Percentiles rank a stretch among this genome's conserved stretches.
These are phyloP conservation scores for Xestia c-nigrum DNA, from an alignment of 2,888 invertebrate genomes.

Conservation along the genomic window DNA sequence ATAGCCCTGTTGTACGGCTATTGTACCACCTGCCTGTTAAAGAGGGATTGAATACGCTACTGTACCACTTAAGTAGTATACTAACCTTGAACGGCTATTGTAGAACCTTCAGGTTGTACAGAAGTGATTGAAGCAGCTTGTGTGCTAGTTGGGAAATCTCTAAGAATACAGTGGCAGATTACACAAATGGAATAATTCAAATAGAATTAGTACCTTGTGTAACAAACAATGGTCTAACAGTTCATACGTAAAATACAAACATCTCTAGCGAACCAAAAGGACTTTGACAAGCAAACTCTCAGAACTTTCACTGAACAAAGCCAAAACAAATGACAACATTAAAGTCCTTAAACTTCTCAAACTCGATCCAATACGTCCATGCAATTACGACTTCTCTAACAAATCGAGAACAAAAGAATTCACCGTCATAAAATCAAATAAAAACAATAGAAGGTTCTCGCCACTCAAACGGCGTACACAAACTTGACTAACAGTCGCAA, in stretches of 20 bases:
- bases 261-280: conserved; percentile 23
- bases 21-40: too few species aligned
- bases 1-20: too few species aligned
- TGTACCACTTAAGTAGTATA: too few species aligned
- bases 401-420: conserved; percentile 39
- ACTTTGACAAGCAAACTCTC: conserved; percentile 25
- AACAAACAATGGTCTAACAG: conserved; percentile 21
- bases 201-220: neutral
- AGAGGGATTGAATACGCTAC: too few species aligned
- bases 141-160: too few species aligned
- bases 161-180: neutral
- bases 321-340: conserved; percentile 51
- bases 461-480: conserved; percentile 48
- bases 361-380: conserved; percentile 47
- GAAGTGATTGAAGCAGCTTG: too few species aligned
- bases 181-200: neutral
- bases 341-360: conserved; percentile 43
- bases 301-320: conserved; percentile 36
- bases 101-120: too few species aligned
- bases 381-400: conserved; percentile 48
- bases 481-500: conserved; percentile 52
- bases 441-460: conserved; percentile 49
- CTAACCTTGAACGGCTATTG: too few species aligned
- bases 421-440: conserved; percentile 44
- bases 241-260: conserved; percentile 22